phyloP scores from a whole-genome alignment of 2,797 vertebrate species.

The Oreortyx pictus region DNA sequence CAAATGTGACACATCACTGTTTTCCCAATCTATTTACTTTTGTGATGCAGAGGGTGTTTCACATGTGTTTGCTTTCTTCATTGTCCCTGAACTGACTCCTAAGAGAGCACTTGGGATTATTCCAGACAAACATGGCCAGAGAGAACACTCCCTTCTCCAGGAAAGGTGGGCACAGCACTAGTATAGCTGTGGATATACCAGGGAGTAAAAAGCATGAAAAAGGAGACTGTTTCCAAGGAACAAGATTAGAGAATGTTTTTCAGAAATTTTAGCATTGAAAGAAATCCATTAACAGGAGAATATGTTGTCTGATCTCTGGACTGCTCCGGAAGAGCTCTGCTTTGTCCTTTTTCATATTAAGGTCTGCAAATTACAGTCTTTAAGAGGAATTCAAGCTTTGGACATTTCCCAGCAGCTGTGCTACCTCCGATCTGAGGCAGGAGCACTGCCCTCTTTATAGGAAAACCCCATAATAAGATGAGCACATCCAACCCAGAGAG shows the following conservation, averaged over 20 bases:
- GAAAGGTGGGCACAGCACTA: neutral
- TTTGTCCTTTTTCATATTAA: neutral
- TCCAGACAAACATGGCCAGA: neutral
- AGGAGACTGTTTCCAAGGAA: neutral
- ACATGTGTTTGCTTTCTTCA: neutral
- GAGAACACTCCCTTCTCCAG: neutral
- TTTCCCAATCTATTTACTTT: neutral
- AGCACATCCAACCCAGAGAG: neutral
- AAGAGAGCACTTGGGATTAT: neutral
- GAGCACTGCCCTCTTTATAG: neutral
- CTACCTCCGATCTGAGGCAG: neutral
- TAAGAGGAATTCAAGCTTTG: neutral
- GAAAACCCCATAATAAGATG: rapidly evolving
- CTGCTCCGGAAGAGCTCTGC: neutral
- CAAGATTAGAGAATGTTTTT: neutral
- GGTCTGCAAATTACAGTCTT: neutral
- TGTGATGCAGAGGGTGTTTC: neutral
- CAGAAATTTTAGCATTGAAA: neutral
- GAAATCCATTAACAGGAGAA: neutral
- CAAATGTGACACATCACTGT: neutral
- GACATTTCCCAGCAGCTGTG: neutral
- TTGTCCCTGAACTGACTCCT: neutral
- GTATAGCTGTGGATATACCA: neutral
- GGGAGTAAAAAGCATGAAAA: neutral
- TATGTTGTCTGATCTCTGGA: neutral